Evolutionary conservation across 1,140 invertebrate genomes (phyloP).

Genomic region (Euwallacea similis): DNA sequence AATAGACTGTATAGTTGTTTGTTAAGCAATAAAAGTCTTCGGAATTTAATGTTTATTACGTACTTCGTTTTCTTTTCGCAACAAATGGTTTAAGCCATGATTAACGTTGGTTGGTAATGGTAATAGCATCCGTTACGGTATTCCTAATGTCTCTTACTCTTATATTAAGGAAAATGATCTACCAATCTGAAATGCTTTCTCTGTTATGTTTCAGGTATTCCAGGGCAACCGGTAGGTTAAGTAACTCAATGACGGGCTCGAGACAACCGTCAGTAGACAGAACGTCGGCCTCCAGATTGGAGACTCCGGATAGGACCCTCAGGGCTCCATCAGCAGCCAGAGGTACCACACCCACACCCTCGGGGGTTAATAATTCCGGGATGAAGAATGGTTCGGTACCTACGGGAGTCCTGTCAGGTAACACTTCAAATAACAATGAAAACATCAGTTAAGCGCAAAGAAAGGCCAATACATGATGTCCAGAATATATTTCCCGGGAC

Average conservation of each 20-base stretch:
- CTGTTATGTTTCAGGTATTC: constrained; percentile 57
- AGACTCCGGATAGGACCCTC: constrained; percentile 55
- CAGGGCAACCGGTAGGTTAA: constrained; percentile 60
- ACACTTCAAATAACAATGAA: neutral
- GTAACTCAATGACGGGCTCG: constrained; percentile 58
- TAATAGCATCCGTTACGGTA: no score
- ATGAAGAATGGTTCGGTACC: constrained; percentile 56
- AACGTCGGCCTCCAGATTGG: constrained; percentile 52
- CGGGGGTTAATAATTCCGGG: constrained; percentile 41
- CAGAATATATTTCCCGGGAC: no score
- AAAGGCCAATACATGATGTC: no score
- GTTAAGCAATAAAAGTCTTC: no score
- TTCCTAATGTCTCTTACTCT: no score
- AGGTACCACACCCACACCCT: constrained; percentile 55
- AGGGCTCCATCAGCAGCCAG: constrained; percentile 49
- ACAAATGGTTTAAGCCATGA: no score
- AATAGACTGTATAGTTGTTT: no score
- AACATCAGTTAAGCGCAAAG: no score
- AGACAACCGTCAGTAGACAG: constrained; percentile 77
- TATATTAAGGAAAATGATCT: neutral
- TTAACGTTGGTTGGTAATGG: no score
- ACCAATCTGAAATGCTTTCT: neutral
- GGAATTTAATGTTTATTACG: no score
- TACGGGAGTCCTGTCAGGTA: constrained; percentile 45
- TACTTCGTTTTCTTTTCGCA: no score